These are phyloP conservation scores for Dryobota labecula DNA, from an alignment of 2,888 invertebrate genomes.

Conservation along the genomic window DNA sequence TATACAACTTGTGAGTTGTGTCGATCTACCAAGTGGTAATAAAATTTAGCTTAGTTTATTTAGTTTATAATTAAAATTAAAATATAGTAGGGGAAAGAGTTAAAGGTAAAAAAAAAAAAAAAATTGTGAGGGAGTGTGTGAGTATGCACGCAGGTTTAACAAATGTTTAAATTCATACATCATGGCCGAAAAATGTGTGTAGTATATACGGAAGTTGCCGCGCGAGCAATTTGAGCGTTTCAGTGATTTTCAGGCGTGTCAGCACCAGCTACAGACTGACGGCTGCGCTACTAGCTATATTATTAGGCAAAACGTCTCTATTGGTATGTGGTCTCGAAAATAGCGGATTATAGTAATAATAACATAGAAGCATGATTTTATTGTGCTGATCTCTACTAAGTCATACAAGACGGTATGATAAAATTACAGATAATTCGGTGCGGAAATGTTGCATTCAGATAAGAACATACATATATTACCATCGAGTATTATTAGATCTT, in stretches of 20 bases:
- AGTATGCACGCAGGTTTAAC: not conserved
- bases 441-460: not conserved
- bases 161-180: slow-evolving; percentile 13
- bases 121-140: too few species aligned
- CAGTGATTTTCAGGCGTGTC: slow-evolving; percentile 62
- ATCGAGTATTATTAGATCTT: not conserved
- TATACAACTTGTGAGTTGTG: too few species aligned
- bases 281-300: slow-evolving; percentile 55
- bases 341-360: not conserved
- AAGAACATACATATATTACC: not conserved
- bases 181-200: slow-evolving; percentile 35
- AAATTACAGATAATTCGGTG: not conserved
- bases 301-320: slow-evolving; percentile 63
- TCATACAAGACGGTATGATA: not conserved
- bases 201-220: slow-evolving; percentile 35
- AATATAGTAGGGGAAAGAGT: too few species aligned
- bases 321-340: slow-evolving; percentile 44
- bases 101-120: too few species aligned
- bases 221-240: slow-evolving; percentile 57
- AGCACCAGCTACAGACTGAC: slow-evolving; percentile 58
- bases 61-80: too few species aligned
- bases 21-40: too few species aligned
- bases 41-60: too few species aligned
- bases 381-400: not conserved
- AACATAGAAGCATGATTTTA: not conserved